Percentiles rank a stretch among this genome's conserved stretches.
These are phyloP conservation scores for Heteronetta atricapilla DNA, from an alignment of 2,113 vertebrate genomes.

Conservation along the genomic window DNA sequence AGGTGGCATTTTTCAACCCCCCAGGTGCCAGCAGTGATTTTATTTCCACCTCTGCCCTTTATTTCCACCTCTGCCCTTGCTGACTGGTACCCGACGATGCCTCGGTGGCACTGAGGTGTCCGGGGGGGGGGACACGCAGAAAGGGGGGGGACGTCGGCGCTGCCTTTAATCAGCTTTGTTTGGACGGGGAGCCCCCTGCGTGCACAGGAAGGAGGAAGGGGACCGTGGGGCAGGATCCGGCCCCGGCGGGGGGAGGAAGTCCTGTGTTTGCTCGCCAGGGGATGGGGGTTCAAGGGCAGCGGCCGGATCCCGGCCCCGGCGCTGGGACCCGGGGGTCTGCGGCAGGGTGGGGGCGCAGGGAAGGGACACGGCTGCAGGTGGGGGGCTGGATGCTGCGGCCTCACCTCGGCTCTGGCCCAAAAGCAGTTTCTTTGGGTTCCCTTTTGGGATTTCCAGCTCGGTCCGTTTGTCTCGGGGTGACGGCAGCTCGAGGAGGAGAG, in stretches of 20 bases:
- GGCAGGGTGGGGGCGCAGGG: neutral
- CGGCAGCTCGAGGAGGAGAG: neutral
- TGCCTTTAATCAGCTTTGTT: neutral
- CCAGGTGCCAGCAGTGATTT: neutral
- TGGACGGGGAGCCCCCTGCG: neutral
- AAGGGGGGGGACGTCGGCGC: rapidly evolving
- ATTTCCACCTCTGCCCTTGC: neutral
- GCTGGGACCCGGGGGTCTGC: rapidly evolving
- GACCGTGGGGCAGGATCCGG: neutral
- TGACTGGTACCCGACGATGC: rapidly evolving
- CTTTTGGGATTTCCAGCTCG: neutral
- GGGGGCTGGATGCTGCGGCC: neutral
- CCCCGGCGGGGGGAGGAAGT: neutral
- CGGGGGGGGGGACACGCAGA: too few relatives aligned
- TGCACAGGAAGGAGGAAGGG: neutral
- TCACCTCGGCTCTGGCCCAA: neutral
- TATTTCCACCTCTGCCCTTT: neutral
- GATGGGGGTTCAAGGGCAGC: neutral
- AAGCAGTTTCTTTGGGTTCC: neutral
- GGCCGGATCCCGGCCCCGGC: neutral
- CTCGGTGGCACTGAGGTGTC: neutral
- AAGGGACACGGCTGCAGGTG: neutral
- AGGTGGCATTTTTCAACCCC: too few relatives aligned
- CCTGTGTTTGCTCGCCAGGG: neutral
- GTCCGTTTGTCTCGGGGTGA: neutral